Conservation (phyloP, 2,113 vertebrate species). For the Tonatia bakeri region DNA sequence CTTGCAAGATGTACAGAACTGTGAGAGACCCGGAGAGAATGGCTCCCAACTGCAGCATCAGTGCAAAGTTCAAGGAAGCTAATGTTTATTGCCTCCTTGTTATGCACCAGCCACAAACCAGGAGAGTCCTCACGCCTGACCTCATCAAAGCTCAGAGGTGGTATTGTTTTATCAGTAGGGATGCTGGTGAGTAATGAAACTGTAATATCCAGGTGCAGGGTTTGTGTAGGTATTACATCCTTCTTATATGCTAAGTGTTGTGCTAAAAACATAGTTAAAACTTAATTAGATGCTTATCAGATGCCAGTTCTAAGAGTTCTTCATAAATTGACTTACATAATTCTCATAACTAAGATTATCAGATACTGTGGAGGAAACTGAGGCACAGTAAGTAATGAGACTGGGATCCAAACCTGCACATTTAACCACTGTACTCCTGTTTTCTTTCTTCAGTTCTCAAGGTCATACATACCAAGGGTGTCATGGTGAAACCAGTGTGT, state of each 20-base stretch:
- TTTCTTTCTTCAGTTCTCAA: neutral
- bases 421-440: neutral
- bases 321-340: neutral
- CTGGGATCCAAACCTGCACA: neutral
- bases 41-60: neutral
- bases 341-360: neutral
- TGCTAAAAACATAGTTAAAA: neutral
- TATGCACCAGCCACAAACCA: neutral
- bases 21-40: neutral
- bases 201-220: neutral
- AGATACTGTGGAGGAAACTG: neutral
- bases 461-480: neutral
- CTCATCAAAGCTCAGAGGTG: neutral
- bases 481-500: neutral
- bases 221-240: neutral
- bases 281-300: neutral
- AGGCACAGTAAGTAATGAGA: neutral
- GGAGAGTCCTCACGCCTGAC: neutral
- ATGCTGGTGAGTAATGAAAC: neutral
- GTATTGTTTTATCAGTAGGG: neutral
- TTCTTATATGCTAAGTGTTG: neutral
- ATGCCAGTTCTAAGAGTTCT: neutral
- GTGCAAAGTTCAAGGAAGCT: neutral
- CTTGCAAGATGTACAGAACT: neutral
- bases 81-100: neutral